These are phyloP conservation scores for Polyommatus iphigenia DNA, from an alignment of 2,888 invertebrate genomes.

Conservation along the genomic window DNA sequence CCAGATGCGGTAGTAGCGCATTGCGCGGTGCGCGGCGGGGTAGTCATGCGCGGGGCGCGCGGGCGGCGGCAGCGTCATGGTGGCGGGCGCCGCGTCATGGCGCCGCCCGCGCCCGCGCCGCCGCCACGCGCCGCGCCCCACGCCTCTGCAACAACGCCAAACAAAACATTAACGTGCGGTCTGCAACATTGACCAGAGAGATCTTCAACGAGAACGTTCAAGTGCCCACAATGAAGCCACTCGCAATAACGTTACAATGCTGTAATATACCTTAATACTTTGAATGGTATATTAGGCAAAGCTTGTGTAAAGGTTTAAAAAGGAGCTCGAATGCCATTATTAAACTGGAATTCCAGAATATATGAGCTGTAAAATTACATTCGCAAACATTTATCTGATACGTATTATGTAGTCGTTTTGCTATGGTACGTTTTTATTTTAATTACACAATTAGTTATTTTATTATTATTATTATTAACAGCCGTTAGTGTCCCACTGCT, in stretches of 20 bases:
- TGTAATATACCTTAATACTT: not conserved
- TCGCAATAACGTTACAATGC: not conserved
- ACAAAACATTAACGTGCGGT: not conserved
- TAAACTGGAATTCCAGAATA: slow-evolving; percentile 28
- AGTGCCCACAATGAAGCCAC: not conserved
- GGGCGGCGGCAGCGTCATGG: slow-evolving; percentile 81
- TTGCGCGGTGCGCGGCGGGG: slow-evolving; percentile 81
- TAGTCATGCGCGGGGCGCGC: slow-evolving; percentile 74
- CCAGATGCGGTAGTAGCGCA: slow-evolving; percentile 93
- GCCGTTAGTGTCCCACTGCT: too few species aligned
- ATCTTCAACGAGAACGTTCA: not conserved
- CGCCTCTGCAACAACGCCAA: slow-evolving; percentile 64
- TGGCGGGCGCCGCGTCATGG: slow-evolving; percentile 79
- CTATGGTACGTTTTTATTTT: not conserved
- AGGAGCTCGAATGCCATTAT: slow-evolving; percentile 6
- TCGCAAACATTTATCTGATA: slow-evolving; percentile 30
- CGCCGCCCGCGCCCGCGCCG: slow-evolving; percentile 79
- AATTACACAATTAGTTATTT: not conserved
- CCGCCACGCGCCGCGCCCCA: slow-evolving; percentile 80
- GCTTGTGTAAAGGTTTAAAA: not conserved
- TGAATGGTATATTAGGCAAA: not conserved
- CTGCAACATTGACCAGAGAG: not conserved
- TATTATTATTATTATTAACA: too few species aligned
- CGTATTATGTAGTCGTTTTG: not conserved
- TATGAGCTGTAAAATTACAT: slow-evolving; percentile 27